Evolutionary conservation across 2,888 invertebrate species (phyloP).

Genomic region (Eilema depressum): DNA sequence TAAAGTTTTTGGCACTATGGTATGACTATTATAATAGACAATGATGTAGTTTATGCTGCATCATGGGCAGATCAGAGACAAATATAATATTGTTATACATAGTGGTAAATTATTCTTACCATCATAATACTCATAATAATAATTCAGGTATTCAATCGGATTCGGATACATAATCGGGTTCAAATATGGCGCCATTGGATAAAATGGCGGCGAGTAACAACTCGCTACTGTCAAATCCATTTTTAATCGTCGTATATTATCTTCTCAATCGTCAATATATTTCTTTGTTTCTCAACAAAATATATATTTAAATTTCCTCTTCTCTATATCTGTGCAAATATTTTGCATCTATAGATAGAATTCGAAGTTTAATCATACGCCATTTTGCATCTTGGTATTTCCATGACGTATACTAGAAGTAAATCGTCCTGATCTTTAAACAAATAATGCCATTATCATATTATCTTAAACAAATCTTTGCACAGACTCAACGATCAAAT

Average conservation of each 20-base stretch:
- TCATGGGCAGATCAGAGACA: not conserved
- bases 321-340: slow-evolving; percentile 23
- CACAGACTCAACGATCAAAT: slow-evolving; percentile 59
- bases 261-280: slow-evolving; percentile 52
- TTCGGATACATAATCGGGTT: slow-evolving; percentile 68
- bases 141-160: slow-evolving; percentile 70
- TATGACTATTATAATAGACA: too few relatives aligned
- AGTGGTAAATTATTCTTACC: slow-evolving; percentile 65
- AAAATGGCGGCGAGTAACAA: slow-evolving; percentile 64
- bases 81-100: not conserved
- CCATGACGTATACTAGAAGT: slow-evolving; percentile 36
- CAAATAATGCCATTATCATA: slow-evolving; percentile 38
- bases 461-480: slow-evolving; percentile 47
- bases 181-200: slow-evolving; percentile 70
- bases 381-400: slow-evolving; percentile 34
- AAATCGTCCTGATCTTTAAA: slow-evolving; percentile 38
- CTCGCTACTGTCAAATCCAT: slow-evolving; percentile 72
- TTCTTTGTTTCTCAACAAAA: slow-evolving; percentile 21
- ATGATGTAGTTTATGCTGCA: too few relatives aligned
- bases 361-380: slow-evolving; percentile 16
- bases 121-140: slow-evolving; percentile 77
- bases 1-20: too few relatives aligned
- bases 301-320: slow-evolving; percentile 20
- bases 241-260: slow-evolving; percentile 62
- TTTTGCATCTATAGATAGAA: slow-evolving; percentile 27